A percentile compares a stretch with the other conserved stretches of the same genome.
Evolutionary conservation across 2,113 vertebrate species (phyloP).

Genomic region (Pycnonotus jocosus): DNA sequence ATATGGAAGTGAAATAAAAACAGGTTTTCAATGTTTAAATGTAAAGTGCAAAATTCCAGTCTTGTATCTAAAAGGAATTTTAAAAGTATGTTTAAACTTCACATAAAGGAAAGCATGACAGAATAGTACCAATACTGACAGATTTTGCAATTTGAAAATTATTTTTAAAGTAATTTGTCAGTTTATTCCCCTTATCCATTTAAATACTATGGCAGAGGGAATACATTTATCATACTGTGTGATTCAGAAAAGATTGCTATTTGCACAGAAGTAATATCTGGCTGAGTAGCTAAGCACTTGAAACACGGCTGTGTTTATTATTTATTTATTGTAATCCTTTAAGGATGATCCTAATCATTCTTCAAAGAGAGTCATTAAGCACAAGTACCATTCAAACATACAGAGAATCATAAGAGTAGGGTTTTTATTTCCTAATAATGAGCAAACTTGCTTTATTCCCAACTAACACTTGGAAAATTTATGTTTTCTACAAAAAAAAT

Average conservation of each 20-base stretch:
- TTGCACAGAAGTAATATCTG: not conserved
- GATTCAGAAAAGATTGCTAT: not conserved
- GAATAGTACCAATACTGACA: not conserved
- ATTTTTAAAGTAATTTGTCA: not conserved
- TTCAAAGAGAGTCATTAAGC: not conserved
- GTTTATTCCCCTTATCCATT: not conserved
- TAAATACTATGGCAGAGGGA: not conserved
- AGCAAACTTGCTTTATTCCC: not conserved
- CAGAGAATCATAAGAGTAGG: not conserved
- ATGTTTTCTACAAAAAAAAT: not conserved
- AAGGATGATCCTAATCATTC: not conserved
- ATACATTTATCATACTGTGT: not conserved
- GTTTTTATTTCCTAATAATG: not conserved
- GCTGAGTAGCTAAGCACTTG: not conserved
- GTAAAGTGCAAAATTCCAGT: not conserved
- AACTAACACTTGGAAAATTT: not conserved
- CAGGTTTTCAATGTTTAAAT: accelerated
- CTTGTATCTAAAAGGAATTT: not conserved
- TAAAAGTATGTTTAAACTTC: not conserved
- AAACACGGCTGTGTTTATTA: not conserved
- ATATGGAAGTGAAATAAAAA: not conserved
- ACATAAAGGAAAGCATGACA: not conserved
- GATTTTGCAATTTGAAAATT: not conserved
- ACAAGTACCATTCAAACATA: not conserved
- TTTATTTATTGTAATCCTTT: not conserved